Base-by-base conservation (phyloP, 2,797 vertebrate species). In the Cottoperca gobio region DNA sequence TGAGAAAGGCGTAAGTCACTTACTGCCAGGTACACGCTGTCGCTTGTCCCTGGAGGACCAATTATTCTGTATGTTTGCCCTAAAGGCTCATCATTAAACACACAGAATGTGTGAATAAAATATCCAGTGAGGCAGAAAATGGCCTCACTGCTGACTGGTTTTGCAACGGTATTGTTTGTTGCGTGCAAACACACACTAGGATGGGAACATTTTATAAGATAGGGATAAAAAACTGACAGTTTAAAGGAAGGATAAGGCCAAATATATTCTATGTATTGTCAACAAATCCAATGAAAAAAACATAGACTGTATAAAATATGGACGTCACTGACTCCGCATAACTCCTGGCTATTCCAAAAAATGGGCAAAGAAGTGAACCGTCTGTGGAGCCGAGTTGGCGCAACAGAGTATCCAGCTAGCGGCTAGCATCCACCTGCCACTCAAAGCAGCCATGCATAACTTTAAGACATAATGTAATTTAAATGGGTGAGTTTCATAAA, bases 11-110 rank as follows among this genome's bases (percentile, higher is more conserved):
- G 24, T 75, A 75, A 88, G 81, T 87, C 85, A 85, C 78, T 80
- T 42, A 74, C 66, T 64, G 71, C 59, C 53, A 70, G 83, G 68
- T 78, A 54, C 58, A 50, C n/a, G n/a, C 72, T 73, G 67, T 64
- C 75, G 57, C 63, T 78, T 50, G 63, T 92, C 91, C 90, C 90
- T 67, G 55, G 91, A 92, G 91, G 84, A 89, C 86, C 90, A 93
- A 93, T 94, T 94, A 94, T 83, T 81, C 77, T 80, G 79, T 75
- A 81, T 88, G 86, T 94, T 93, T 88, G 76, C 88, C 87, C 85
- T 67, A 28, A 82, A 86, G 86, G 89, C 77, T 74, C 81, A 79
- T 54, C 83, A 82, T 91, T 84, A 88, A 85, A 87, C 68, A 70
- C 53, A 76, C 55, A 39, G 37, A 59, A 54, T 64, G 61, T 81